Evolutionary conservation across 2,888 invertebrate genomes (phyloP).

Genomic region (Taphrorychus bicolor): DNA sequence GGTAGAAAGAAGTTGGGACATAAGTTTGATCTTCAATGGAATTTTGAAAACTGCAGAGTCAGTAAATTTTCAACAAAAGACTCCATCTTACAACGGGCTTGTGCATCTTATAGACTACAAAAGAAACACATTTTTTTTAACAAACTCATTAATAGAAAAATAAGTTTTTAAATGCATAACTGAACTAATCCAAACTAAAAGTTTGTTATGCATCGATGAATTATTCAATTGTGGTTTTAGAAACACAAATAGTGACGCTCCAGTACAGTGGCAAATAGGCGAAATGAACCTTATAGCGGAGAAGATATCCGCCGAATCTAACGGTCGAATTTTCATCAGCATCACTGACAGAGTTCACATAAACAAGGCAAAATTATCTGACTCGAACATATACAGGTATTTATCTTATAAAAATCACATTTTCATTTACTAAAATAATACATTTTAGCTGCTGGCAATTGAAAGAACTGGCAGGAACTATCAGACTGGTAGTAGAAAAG

Average conservation of each 20-base stretch:
- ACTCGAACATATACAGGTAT: conserved; percentile 69
- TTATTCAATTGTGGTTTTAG: conserved; percentile 50
- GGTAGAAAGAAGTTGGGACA: too few species aligned
- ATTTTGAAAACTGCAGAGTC: too few species aligned
- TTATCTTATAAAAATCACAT: background rate
- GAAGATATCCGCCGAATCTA: conserved; percentile 60
- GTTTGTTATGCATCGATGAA: too few species aligned
- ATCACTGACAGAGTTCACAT: conserved; percentile 67
- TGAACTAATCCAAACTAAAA: too few species aligned
- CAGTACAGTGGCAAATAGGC: conserved; percentile 66
- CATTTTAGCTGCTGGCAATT: conserved; percentile 71
- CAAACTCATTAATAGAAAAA: too few species aligned
- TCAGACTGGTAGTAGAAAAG: conserved; percentile 65
- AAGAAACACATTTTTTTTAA: too few species aligned
- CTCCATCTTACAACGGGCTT: too few species aligned
- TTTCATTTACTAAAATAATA: background rate
- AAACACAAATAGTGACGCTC: conserved; percentile 64
- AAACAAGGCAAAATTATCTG: conserved; percentile 61
- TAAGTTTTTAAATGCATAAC: too few species aligned
- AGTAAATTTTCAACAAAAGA: too few species aligned
- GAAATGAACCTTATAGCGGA: conserved; percentile 62
- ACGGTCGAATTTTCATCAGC: conserved; percentile 66
- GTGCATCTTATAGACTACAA: too few species aligned
- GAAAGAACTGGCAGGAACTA: conserved; percentile 65
- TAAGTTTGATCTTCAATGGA: too few species aligned